A percentile compares a stretch with the other conserved stretches of the same genome.
These are phyloP conservation scores for Clupea harengus DNA, from an alignment of 2,113 vertebrate genomes.

Conservation along the genomic window DNA sequence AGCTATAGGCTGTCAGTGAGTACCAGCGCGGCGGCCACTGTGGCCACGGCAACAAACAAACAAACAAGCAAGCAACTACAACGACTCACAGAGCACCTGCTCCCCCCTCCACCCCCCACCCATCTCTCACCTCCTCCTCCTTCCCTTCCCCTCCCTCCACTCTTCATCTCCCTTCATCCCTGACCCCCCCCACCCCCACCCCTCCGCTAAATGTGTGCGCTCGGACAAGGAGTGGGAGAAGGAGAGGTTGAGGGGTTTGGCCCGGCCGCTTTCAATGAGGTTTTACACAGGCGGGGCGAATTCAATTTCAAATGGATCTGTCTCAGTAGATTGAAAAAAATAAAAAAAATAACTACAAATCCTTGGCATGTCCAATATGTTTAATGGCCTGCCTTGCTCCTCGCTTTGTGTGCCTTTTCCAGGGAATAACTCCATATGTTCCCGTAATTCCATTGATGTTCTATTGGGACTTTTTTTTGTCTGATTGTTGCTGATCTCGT, in stretches of 20 bases:
- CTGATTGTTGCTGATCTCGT: background rate
- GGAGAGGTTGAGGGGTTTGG: conserved; percentile 23
- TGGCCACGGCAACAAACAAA: conserved; percentile 40
- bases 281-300: background rate
- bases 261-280: background rate
- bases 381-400: background rate
- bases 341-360: background rate
- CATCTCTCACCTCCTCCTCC: conserved; percentile 49
- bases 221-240: conserved; percentile 34
- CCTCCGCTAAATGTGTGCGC: conserved; percentile 56
- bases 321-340: background rate
- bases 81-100: conserved; percentile 72
- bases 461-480: background rate
- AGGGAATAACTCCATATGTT: background rate
- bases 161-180: conserved; percentile 30
- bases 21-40: conserved; percentile 69
- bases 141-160: conserved; percentile 33
- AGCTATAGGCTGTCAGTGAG: conserved; percentile 99
- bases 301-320: background rate
- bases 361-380: background rate
- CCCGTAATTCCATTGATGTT: background rate
- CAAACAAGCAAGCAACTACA: conserved; percentile 18
- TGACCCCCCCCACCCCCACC: background rate
- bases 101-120: conserved; percentile 53
- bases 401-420: too few relatives aligned